These are phyloP conservation scores for Cardiocondyla obscurior DNA, from an alignment of 1,140 invertebrate genomes.

Conservation along the genomic window DNA sequence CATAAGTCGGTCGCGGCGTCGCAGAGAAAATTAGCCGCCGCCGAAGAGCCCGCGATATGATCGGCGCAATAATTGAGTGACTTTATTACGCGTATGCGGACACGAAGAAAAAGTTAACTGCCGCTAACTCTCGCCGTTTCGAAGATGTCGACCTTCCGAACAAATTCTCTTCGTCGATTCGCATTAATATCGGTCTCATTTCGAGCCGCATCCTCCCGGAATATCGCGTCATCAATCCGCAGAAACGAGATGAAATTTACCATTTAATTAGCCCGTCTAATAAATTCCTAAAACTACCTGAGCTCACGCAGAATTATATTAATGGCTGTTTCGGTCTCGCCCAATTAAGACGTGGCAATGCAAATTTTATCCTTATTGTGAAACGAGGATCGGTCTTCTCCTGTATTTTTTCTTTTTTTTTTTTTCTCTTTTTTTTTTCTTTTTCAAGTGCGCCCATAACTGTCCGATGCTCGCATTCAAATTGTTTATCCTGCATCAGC, in stretches of 20 bases:
- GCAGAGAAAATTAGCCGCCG: constrained; percentile 10
- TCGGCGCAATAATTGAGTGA: neutral
- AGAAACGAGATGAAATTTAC: neutral
- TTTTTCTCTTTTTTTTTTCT: too few species aligned
- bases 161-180: constrained; percentile 11
- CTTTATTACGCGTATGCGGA: neutral
- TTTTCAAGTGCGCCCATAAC: constrained; percentile 41
- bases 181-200: constrained; percentile 8
- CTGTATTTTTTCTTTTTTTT: constrained; percentile 26
- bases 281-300: neutral
- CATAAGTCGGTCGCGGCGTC: constrained; percentile 43
- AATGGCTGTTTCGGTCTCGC: neutral
- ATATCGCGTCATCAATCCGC: neutral
- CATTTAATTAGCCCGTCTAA: constrained; percentile 22
- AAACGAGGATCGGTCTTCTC: neutral
- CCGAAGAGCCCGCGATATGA: neutral
- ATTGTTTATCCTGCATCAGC: constrained; percentile 32
- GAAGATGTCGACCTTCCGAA: neutral
- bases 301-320: constrained; percentile 4
- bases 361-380: constrained; percentile 20
- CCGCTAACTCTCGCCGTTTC: neutral
- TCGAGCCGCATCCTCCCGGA: neutral
- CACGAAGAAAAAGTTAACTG: neutral
- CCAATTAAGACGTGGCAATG: neutral
- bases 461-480: neutral